Evolutionary conservation across 2,113 vertebrate genomes (phyloP).

Genomic region (Seriola aureovittata): DNA sequence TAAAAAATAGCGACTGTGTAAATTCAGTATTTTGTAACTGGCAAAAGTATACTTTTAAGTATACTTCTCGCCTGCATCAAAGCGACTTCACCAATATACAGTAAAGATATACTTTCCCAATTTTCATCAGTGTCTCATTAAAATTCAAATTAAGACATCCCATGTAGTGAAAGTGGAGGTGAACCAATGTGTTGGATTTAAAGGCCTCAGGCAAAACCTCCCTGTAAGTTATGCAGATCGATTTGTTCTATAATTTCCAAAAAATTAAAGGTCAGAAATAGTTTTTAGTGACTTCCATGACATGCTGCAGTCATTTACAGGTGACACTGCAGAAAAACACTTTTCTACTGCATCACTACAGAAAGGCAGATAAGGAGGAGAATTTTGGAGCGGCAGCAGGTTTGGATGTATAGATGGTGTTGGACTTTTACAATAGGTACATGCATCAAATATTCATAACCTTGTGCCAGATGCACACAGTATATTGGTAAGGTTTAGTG

Average conservation of each 20-base stretch:
- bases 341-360: conserved; percentile 19
- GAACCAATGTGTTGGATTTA: not conserved
- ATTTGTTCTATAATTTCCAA: not conserved
- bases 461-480: conserved; percentile 40
- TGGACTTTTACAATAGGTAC: conserved; percentile 19
- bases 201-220: not conserved
- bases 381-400: conserved; percentile 16
- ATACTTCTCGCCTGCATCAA: too few species aligned
- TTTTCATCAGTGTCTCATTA: not conserved
- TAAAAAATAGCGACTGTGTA: not conserved
- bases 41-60: too few species aligned
- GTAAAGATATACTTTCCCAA: not conserved
- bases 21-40: not conserved
- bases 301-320: conserved; percentile 13
- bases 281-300: conserved; percentile 25
- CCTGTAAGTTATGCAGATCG: not conserved
- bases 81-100: too few species aligned
- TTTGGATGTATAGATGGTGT: conserved; percentile 41
- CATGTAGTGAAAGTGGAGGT: not conserved
- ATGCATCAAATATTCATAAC: conserved; percentile 69
- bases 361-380: conserved; percentile 49
- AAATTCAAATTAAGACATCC: not conserved
- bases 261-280: conserved; percentile 7
- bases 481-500: conserved; percentile 41
- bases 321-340: conserved; percentile 19